These are phyloP conservation scores for Papilio polytes DNA, from an alignment of 1,140 invertebrate genomes.

Conservation along the genomic window DNA sequence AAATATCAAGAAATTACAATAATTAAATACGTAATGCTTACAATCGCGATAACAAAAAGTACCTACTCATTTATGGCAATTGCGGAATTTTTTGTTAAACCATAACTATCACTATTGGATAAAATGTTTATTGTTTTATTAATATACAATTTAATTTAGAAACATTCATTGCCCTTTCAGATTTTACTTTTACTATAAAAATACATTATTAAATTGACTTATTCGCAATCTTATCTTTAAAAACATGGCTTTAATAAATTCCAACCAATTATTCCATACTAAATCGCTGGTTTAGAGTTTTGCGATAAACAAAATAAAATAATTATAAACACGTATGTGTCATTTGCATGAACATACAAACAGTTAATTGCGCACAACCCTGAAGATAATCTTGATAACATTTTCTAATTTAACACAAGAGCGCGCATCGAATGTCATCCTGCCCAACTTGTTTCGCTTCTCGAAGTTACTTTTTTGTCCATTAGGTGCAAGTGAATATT, in stretches of 20 bases:
- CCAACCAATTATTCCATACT: not conserved
- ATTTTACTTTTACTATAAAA: no score
- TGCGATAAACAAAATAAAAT: not conserved
- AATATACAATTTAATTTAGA: not conserved
- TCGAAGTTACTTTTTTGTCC: constrained; percentile 49
- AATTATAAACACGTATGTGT: not conserved
- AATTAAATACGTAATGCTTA: constrained; percentile 3
- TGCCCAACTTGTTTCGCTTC: constrained; percentile 51
- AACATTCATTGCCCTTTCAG: not conserved
- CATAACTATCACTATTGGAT: not conserved
- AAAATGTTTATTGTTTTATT: not conserved
- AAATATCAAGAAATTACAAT: not conserved
- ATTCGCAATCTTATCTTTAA: no score
- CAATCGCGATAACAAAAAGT: not conserved
- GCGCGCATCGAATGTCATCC: constrained; percentile 61
- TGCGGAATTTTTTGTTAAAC: not conserved
- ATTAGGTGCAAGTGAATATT: constrained; percentile 48
- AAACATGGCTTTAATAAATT: not conserved
- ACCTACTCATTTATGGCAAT: not conserved
- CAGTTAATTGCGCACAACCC: constrained; percentile 37
- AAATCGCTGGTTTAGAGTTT: not conserved
- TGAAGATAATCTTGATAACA: constrained; percentile 44
- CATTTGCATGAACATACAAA: constrained; percentile 34
- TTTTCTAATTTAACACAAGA: constrained; percentile 58
- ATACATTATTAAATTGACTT: no score